A percentile compares a stretch with the other conserved stretches of the same genome.
phyloP scores from a whole-genome alignment of 2,888 invertebrate species.

The Entomobrya multifasciata region DNA sequence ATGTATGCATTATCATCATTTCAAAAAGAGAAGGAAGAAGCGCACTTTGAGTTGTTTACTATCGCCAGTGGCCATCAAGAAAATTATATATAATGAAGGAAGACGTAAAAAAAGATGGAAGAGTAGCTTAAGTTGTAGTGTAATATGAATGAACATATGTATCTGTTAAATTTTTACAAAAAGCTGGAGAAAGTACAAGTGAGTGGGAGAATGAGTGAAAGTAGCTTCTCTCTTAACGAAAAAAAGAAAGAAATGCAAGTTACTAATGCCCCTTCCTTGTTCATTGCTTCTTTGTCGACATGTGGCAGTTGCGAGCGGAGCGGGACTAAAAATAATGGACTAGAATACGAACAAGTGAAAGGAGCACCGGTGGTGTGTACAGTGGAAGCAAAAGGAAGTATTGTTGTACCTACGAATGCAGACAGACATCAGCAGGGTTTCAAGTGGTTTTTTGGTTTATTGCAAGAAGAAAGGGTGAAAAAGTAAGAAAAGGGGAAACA shows the following conservation, averaged over 20 bases:
- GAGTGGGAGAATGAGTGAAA: constrained; percentile 25
- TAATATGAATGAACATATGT: constrained; percentile 47
- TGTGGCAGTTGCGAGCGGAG: constrained; percentile 49
- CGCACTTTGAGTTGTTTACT: constrained; percentile 51
- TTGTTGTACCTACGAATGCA: constrained; percentile 15
- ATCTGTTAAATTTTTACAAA: constrained; percentile 17
- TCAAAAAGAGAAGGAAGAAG: not conserved
- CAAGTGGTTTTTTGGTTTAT: constrained; percentile 64
- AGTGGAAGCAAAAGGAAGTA: constrained; percentile 1
- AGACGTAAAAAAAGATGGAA: not conserved
- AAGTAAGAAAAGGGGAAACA: not conserved
- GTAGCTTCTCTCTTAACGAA: constrained; percentile 44
- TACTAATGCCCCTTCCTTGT: constrained; percentile 29
- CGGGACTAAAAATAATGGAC: constrained; percentile 60
- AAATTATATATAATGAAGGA: not conserved
- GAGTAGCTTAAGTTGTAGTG: constrained; percentile 26
- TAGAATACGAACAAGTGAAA: constrained; percentile 26
- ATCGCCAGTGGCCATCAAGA: constrained; percentile 58
- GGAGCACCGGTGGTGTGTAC: constrained; percentile 21
- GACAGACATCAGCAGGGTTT: constrained; percentile 41
- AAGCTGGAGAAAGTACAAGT: not conserved
- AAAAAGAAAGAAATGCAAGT: constrained; percentile 42
- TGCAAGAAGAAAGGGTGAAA: constrained; percentile 57
- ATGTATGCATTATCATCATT: constrained; percentile 19
- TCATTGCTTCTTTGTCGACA: constrained; percentile 54